Evolutionary conservation across 1,140 invertebrate genomes (phyloP).

Genomic region (Drosophila azteca): DNA sequence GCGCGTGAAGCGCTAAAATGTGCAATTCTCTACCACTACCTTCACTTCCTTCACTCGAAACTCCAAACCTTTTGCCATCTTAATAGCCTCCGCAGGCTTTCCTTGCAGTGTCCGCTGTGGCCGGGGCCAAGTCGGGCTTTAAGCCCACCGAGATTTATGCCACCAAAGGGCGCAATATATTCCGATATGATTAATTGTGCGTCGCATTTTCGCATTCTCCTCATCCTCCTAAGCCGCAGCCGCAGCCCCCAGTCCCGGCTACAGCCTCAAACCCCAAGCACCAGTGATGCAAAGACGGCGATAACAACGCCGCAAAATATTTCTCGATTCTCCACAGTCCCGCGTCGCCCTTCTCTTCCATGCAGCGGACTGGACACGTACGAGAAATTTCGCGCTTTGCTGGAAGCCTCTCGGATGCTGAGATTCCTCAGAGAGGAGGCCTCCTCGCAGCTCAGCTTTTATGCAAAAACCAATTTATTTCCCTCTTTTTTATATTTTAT

Average conservation of each 20-base stretch:
- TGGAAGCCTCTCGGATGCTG: conserved; percentile 30
- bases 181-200: conserved; percentile 73
- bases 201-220: conserved; percentile 39
- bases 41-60: too few species aligned
- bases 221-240: not conserved
- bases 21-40: conserved; percentile 1
- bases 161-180: conserved; percentile 71
- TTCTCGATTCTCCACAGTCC: conserved; percentile 52
- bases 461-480: conserved; percentile 69
- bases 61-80: too few species aligned
- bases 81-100: not conserved
- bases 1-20: conserved; percentile 65
- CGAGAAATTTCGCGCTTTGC: conserved; percentile 62
- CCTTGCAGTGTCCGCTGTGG: too few species aligned
- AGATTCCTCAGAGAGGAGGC: conserved; percentile 8
- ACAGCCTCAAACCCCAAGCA: conserved; percentile 12
- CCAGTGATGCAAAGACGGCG: conserved; percentile 54
- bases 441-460: conserved; percentile 27
- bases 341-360: conserved; percentile 3
- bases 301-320: conserved; percentile 62
- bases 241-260: conserved; percentile 4
- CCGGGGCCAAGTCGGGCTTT: conserved; percentile 31
- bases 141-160: conserved; percentile 68
- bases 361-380: conserved; percentile 51
- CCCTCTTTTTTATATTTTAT: not conserved